Base-by-base conservation (phyloP, 1,140 invertebrate species). In the Lasaia peninsularis region DNA sequence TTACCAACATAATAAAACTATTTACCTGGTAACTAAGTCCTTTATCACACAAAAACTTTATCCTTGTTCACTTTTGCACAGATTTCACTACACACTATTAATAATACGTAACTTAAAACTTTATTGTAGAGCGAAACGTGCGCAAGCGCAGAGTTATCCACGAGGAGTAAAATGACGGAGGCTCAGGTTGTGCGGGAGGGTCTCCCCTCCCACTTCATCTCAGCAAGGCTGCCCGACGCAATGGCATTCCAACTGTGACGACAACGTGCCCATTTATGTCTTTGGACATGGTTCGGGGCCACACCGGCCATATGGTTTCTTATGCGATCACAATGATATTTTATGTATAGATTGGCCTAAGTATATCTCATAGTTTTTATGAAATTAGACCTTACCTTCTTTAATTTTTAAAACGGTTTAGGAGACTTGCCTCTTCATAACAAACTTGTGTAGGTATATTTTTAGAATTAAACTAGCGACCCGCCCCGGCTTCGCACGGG, bases 261-360 rank as follows among this genome's bases (percentile, higher is more conserved):
- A 86, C 74, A 79, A 73, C 73, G 65, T 85, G 82, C 80, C 84
- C 84, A 86, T 87, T 87, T 87, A 87, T 78, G 84, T 86, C 76
- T 80, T 84, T 82, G 77, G 82, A 86, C 73, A 87, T 79, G 80
- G 80, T 80, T 73, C 80, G 69, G 68, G 81, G 79, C 65, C 74
- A 75, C 66, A 67, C 56, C 71, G 71, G 73, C 84, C 84, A 87
- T 87, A 87, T 86, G 84, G 81, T 75, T 69, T 67, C 68, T 63
- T 72, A 58, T 56, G 60, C 63, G 60, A 73, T 73, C 73, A 71
- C 24, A 28, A 28, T 57, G 60, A 63, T 78, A 71, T 78, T 78
- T 71, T 6, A 28, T 28, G 24, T 28, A 28, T 28, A 28, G 24
- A 28, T 28, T 28, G 24, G 24, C 24, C 24, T 28, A 28, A 28